Conservation (phyloP, 2,888 invertebrate genomes). For the Watsonalla cultraria region DNA sequence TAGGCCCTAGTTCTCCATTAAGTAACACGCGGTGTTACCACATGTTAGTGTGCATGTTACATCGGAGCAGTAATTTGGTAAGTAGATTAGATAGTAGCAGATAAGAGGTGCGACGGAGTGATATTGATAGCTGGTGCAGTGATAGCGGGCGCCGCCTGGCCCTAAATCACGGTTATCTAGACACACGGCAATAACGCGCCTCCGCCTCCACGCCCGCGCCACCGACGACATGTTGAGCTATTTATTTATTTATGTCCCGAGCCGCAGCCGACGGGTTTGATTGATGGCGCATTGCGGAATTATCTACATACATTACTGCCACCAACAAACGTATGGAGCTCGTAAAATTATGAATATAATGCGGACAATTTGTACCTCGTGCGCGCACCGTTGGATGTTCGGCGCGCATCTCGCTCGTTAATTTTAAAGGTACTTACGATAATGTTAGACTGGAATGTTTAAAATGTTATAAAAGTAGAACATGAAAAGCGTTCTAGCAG, state of each 20-base stretch:
- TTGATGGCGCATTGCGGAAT: conserved; percentile 25
- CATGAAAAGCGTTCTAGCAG: too few relatives aligned
- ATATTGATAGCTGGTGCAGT: conserved; percentile 19
- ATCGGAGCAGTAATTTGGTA: too few relatives aligned
- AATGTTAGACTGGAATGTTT: neutral
- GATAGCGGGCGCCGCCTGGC: conserved; percentile 9
- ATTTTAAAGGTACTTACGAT: neutral
- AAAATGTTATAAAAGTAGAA: too few relatives aligned
- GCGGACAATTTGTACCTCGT: conserved; percentile 1
- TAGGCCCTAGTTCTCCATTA: too few relatives aligned
- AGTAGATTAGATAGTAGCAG: conserved; percentile 14
- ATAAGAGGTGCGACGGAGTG: conserved; percentile 26
- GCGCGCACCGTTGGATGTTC: neutral
- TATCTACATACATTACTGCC: conserved; percentile 21
- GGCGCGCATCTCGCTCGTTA: neutral
- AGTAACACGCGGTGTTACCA: too few relatives aligned
- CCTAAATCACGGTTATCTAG: conserved; percentile 29
- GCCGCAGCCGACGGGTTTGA: conserved; percentile 19
- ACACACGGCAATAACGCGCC: conserved; percentile 3
- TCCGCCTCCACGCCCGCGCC: neutral
- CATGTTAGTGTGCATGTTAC: too few relatives aligned
- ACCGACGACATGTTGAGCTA: conserved; percentile 6
- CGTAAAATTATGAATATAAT: conserved; percentile 16
- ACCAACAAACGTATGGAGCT: conserved; percentile 16
- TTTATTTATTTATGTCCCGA: conserved; percentile 12